These are phyloP conservation scores for Mactra quadrangularis DNA, from an alignment of 1,140 invertebrate species.

Conservation along the genomic window DNA sequence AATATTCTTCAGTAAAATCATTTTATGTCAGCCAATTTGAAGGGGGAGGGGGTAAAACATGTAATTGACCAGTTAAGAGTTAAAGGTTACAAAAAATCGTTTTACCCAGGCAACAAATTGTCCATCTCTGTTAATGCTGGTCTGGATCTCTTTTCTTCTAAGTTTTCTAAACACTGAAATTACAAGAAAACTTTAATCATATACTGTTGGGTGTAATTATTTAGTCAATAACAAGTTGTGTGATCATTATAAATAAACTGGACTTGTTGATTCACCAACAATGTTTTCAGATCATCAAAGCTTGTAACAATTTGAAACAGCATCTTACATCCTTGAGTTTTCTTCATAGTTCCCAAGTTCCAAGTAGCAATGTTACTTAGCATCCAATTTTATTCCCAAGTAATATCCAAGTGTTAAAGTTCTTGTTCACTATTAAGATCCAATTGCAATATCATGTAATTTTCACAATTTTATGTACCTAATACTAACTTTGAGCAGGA, in stretches of 20 bases:
- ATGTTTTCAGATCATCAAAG: neutral
- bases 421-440: too few relatives aligned
- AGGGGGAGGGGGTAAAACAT: too few relatives aligned
- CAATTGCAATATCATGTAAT: too few relatives aligned
- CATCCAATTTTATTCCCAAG: neutral
- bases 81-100: too few relatives aligned
- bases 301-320: neutral
- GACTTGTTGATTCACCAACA: too few relatives aligned
- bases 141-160: neutral
- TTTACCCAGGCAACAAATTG: constrained; percentile 39
- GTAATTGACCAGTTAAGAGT: too few relatives aligned
- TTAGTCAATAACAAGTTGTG: neutral
- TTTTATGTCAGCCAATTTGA: too few relatives aligned
- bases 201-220: neutral
- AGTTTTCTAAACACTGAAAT: constrained; percentile 29
- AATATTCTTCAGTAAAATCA: too few relatives aligned
- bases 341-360: neutral
- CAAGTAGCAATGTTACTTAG: neutral
- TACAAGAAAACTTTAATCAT: neutral
- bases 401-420: too few relatives aligned
- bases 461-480: too few relatives aligned
- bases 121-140: constrained; percentile 3
- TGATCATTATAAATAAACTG: too few relatives aligned
- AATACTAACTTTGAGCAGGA: too few relatives aligned
- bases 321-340: neutral